Percentiles rank a stretch among this genome's conserved stretches.
phyloP scores from a whole-genome alignment of 1,140 invertebrate genomes.

The Saxidomus purpurata region DNA sequence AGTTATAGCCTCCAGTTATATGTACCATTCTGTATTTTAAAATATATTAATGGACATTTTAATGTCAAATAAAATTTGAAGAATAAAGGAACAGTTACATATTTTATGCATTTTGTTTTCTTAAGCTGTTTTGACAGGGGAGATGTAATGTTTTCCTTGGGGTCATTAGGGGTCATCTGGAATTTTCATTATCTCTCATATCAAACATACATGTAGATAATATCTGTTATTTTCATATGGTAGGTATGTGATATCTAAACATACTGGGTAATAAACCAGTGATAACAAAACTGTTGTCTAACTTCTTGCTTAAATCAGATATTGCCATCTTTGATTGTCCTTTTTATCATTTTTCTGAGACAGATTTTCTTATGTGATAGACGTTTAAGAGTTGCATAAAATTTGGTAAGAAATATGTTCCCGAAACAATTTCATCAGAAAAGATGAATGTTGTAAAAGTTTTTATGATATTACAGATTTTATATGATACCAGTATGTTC shows the following conservation, averaged over 20 bases:
- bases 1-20: too few relatives aligned
- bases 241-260: slow-evolving; percentile 7
- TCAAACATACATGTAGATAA: slow-evolving; percentile 3
- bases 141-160: not conserved
- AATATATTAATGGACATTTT: not conserved
- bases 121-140: not conserved
- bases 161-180: slow-evolving; percentile 22
- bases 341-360: not conserved
- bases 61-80: not conserved
- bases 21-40: too few relatives aligned
- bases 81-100: not conserved
- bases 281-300: slow-evolving; percentile 1
- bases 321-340: not conserved
- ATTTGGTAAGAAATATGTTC: too few relatives aligned
- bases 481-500: too few relatives aligned
- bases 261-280: not conserved
- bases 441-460: too few relatives aligned
- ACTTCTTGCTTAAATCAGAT: not conserved
- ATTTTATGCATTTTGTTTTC: not conserved
- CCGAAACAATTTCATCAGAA: too few relatives aligned
- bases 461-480: too few relatives aligned
- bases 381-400: too few relatives aligned
- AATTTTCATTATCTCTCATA: slow-evolving; percentile 5
- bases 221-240: slow-evolving; percentile 30
- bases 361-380: not conserved